Evolutionary conservation across 2,113 vertebrate species (phyloP).

Genomic region (Philantomba maxwellii): DNA sequence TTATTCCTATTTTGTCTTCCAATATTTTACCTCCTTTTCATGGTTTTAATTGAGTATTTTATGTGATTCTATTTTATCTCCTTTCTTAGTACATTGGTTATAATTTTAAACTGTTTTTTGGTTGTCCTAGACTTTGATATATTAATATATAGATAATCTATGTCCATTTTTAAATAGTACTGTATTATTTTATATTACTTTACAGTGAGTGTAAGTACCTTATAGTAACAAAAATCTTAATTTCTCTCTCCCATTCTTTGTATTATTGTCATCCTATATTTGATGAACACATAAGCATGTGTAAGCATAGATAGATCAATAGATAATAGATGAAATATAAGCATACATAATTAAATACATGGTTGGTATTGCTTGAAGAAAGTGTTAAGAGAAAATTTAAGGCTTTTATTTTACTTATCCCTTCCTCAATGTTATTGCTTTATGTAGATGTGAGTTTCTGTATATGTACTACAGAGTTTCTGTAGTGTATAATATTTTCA

Average conservation of each 20-base stretch:
- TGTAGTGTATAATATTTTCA: not conserved
- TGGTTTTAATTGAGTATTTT: not conserved
- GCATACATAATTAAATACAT: not conserved
- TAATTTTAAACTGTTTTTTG: not conserved
- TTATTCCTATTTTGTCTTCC: not conserved
- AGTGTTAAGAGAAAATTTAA: not conserved
- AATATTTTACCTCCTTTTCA: not conserved
- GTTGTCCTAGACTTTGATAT: not conserved
- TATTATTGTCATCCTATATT: not conserved
- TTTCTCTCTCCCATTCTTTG: not conserved
- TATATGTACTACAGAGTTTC: not conserved
- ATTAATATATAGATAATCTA: not conserved
- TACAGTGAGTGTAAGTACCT: not conserved
- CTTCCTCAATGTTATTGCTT: not conserved
- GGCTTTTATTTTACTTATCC: not conserved
- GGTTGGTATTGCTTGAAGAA: not conserved
- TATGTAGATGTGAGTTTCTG: not conserved
- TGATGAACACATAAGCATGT: not conserved
- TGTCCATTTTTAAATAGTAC: not conserved
- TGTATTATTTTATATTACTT: not conserved
- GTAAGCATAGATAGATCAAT: not conserved
- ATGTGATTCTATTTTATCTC: not conserved
- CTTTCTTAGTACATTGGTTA: not conserved
- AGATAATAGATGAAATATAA: not conserved
- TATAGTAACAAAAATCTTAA: not conserved